A percentile compares a stretch with the other conserved stretches of the same genome.
Evolutionary conservation across 2,113 vertebrate species (phyloP).

Genomic region (Pachyramphus minor): DNA sequence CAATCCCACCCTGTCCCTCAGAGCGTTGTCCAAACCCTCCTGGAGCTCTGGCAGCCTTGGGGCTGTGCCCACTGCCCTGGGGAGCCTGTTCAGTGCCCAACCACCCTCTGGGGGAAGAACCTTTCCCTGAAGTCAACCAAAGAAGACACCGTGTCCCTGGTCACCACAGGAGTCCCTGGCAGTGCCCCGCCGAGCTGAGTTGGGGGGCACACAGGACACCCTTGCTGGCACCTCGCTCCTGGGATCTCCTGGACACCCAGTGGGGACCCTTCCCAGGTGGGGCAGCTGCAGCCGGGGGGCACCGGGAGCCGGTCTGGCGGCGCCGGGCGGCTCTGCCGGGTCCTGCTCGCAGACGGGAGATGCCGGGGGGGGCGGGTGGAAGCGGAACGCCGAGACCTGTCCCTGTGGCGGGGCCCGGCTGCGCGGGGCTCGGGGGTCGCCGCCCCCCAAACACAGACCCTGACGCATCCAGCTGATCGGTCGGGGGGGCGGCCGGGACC

Average conservation of each 20-base stretch:
- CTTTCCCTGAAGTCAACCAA: accelerated
- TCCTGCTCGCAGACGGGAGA: no score
- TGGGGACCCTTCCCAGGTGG: not conserved
- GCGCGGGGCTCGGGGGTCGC: no score
- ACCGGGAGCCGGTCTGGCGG: not conserved
- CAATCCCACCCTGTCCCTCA: not conserved
- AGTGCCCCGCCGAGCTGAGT: not conserved
- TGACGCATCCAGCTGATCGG: not conserved
- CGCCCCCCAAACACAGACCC: not conserved
- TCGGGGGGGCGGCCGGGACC: accelerated
- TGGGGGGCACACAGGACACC: no score
- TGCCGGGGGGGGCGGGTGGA: no score
- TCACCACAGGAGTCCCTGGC: accelerated
- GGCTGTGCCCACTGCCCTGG: not conserved
- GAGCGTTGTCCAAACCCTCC: accelerated
- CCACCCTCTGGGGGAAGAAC: not conserved
- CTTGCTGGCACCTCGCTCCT: accelerated
- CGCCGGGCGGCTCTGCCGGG: no score
- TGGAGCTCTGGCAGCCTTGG: not conserved
- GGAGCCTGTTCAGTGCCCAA: not conserved
- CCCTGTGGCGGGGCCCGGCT: no score
- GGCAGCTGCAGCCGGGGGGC: not conserved
- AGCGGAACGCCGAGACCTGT: no score
- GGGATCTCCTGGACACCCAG: not conserved
- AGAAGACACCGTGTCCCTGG: not conserved